Evolutionary conservation across 2,888 invertebrate species (phyloP).

Genomic region (Epistrophe eligans): DNA sequence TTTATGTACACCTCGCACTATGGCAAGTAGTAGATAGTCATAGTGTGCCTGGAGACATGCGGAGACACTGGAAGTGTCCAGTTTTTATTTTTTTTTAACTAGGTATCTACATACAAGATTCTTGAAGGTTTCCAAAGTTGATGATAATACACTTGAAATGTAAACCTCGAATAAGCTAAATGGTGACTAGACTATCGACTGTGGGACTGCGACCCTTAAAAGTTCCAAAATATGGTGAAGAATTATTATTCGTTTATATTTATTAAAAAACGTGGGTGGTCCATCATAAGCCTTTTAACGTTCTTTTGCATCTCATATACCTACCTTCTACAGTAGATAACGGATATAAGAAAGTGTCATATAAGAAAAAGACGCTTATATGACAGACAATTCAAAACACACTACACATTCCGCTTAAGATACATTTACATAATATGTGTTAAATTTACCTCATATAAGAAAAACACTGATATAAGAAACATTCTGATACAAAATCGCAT

Average conservation of each 20-base stretch:
- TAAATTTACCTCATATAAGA: too few species aligned
- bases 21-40: slow-evolving; percentile 46
- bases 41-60: slow-evolving; percentile 45
- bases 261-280: slow-evolving; percentile 52
- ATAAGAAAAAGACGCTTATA: not conserved
- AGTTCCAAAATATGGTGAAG: slow-evolving; percentile 7
- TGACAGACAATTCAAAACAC: too few species aligned
- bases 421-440: too few species aligned
- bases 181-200: not conserved
- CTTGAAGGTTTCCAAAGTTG: slow-evolving; percentile 53
- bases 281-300: not conserved
- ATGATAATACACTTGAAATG: slow-evolving; percentile 58
- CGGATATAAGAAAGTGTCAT: too few species aligned
- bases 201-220: not conserved
- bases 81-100: slow-evolving; percentile 51
- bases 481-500: too few species aligned
- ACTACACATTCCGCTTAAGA: too few species aligned
- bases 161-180: slow-evolving; percentile 43
- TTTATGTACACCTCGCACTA: slow-evolving; percentile 72
- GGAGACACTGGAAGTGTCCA: slow-evolving; percentile 64
- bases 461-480: too few species aligned
- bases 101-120: slow-evolving; percentile 54
- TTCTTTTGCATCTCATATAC: not conserved
- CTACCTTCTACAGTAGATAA: not conserved
- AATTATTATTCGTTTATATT: not conserved